A percentile compares a stretch with the other conserved stretches of the same genome.
These are phyloP conservation scores for Lutjanus argentimaculatus DNA, from an alignment of 2,797 vertebrate genomes.

Conservation along the genomic window DNA sequence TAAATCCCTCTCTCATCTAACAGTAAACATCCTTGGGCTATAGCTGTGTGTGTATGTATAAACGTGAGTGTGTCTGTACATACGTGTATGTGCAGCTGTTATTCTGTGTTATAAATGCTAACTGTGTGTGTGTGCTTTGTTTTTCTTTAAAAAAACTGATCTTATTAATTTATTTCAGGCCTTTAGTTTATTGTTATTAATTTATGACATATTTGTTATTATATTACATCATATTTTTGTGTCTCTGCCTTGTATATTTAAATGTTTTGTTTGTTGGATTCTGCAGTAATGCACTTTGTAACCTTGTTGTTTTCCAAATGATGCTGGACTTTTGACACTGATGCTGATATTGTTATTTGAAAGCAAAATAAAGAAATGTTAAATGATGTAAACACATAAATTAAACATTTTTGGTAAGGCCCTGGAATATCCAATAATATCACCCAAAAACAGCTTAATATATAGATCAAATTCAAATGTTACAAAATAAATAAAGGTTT, in stretches of 20 bases:
- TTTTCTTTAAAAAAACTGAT: background rate
- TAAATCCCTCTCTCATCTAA: conserved; percentile 58
- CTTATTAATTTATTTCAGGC: background rate
- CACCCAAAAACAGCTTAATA: background rate
- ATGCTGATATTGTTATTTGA: background rate
- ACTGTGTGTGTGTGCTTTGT: background rate
- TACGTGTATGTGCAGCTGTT: background rate
- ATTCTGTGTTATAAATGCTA: background rate
- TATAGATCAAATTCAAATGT: background rate
- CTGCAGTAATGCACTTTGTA: background rate
- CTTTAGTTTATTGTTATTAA: background rate
- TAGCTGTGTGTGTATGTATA: background rate
- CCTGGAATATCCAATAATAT: background rate
- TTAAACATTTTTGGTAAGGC: background rate
- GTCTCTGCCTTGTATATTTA: background rate
- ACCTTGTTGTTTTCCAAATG: background rate
- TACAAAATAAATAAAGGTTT: background rate
- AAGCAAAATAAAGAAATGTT: background rate
- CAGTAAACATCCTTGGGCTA: conserved; percentile 67
- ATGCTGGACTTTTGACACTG: background rate
- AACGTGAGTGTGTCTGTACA: background rate
- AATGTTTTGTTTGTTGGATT: no score
- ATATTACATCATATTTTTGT: background rate
- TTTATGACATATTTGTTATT: background rate
- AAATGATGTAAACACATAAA: background rate